phyloP scores from a whole-genome alignment of 2,888 invertebrate genomes.

The Leucophora obtusa region DNA sequence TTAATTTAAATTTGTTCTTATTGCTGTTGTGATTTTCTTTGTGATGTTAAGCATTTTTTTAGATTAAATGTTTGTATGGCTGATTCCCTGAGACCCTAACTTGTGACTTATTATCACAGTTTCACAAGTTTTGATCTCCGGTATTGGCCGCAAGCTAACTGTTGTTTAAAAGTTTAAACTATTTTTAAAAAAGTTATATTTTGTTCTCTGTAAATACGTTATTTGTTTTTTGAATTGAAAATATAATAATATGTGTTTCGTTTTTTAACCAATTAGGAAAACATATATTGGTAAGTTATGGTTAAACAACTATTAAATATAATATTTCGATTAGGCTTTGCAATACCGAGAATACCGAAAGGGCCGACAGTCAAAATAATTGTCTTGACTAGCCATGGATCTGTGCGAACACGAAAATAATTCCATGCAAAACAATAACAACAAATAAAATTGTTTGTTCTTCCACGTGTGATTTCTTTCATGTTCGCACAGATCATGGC shows the following conservation, averaged over 20 bases:
- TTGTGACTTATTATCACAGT: conserved; percentile 79
- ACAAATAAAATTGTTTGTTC: no score
- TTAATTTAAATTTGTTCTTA: conserved; percentile 16
- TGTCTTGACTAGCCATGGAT: no score
- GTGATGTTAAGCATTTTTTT: conserved; percentile 38
- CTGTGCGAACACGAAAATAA: no score
- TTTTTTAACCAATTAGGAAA: not conserved
- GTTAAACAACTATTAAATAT: no score
- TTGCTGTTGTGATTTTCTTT: conserved; percentile 41
- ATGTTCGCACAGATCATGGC: no score
- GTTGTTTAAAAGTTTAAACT: conserved; percentile 68
- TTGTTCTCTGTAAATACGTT: conserved; percentile 28
- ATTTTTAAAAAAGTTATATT: not conserved
- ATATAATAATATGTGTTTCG: not conserved
- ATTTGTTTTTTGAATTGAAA: conserved; percentile 10
- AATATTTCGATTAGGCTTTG: no score
- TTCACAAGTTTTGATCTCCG: conserved; percentile 80
- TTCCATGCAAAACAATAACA: no score
- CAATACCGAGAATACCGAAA: no score
- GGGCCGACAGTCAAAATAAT: no score
- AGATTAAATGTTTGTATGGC: conserved; percentile 78
- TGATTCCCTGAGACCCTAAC: conserved; percentile 80
- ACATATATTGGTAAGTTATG: not conserved
- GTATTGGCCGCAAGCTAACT: conserved; percentile 79
- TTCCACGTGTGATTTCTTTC: no score